A percentile compares a stretch with the other conserved stretches of the same genome.
Conservation (phyloP, 2,797 vertebrate species). For the Betta splendens region DNA sequence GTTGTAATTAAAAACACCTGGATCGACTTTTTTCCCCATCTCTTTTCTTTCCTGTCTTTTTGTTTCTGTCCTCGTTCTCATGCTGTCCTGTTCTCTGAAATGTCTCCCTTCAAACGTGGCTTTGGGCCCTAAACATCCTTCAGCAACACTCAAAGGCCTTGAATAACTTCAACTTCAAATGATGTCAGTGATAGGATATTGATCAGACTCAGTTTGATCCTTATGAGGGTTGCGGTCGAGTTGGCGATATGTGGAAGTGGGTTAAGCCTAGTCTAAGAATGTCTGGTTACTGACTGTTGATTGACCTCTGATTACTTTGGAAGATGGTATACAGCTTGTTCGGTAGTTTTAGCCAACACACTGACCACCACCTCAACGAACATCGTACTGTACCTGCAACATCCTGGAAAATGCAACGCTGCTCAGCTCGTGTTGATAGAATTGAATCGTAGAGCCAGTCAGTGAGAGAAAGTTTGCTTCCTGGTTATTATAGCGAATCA, state of each 20-base stretch:
- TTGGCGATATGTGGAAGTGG: background rate
- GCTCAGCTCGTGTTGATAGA: background rate
- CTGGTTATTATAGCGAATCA: background rate
- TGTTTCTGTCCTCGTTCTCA: background rate
- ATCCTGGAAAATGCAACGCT: too few relatives aligned
- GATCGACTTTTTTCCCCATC: conserved; percentile 19
- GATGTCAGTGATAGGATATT: background rate
- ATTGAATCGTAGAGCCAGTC: background rate
- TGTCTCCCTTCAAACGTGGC: conserved; percentile 3
- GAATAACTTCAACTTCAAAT: background rate
- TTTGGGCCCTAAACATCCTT: conserved; percentile 4
- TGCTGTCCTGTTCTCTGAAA: background rate
- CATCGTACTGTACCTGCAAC: too few relatives aligned
- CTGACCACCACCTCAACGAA: background rate
- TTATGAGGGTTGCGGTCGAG: background rate
- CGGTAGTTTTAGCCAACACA: too few relatives aligned
- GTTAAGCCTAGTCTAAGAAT: background rate
- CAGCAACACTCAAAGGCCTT: background rate
- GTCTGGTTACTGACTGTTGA: background rate
- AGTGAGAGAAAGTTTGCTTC: background rate
- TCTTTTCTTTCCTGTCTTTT: background rate
- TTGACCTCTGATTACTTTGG: background rate
- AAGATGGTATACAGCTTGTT: too few relatives aligned
- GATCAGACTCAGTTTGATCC: background rate
- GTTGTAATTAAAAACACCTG: conserved; percentile 59